Base-by-base conservation (phyloP, 2,888 invertebrate species). In the Orthosia cruda region DNA sequence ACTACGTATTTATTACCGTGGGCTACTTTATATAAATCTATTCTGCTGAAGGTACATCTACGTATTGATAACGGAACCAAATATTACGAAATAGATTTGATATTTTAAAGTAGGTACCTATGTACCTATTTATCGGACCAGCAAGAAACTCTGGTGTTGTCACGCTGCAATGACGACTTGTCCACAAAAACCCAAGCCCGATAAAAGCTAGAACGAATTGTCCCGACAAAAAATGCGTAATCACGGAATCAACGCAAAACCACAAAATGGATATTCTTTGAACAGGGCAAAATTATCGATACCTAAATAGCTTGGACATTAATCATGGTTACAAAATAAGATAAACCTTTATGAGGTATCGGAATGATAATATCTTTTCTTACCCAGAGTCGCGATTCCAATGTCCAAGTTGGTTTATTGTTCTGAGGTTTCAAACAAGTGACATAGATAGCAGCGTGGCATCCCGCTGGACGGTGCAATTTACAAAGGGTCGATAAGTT, bases 141-240 rank as follows among this genome's bases (percentile, higher is more conserved):
- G 52, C 74, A 84, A 81, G 69, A 84, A 81, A 84, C 77, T 73
- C 32, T 77, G 58, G 71, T 77, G 70, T 74, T 84, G 79, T 81
- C 83, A 84, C 78, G 84, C 78, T 73, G 72, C 74, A 69, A 68
- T 74, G 74, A 66, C 71, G 65, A 63, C 45, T 68, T 50, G 57
- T 61, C 64, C n/a, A 84, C 72, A 84, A 81, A 84, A 84, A 80
- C 55, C 40, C 54, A 54, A 81, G 72, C 63, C 63, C 58, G 69
- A 81, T 81, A 84, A 75, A 77, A 84, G 69, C 85, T 69, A 64
- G 73, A 82, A 81, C 85, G 82, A 84, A 84, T 79, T 66, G 66
- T 68, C 23, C 16, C 57, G 69, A 73, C 72, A 84, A 84, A 84
- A 84, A 84, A 74, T 59, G 70, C 63, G 55, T 81, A 71, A 81